Percentiles rank a stretch among this genome's conserved stretches.
phyloP scores from a whole-genome alignment of 2,888 invertebrate species.

The Amorpha juglandis region DNA sequence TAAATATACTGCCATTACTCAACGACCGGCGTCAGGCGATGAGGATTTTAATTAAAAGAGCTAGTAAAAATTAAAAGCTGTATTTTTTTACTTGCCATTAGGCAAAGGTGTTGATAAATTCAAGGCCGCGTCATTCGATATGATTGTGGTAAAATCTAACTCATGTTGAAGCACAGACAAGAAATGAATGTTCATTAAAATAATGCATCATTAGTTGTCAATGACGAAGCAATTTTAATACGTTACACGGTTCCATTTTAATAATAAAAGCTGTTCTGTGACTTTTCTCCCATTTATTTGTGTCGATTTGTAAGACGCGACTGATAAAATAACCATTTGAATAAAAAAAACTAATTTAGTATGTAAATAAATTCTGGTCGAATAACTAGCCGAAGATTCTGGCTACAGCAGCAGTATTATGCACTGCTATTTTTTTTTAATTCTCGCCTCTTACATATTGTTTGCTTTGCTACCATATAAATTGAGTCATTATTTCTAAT shows the following conservation, averaged over 20 bases:
- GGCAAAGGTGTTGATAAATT: background rate
- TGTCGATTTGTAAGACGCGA: background rate
- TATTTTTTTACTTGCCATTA: no score
- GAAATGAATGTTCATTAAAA: background rate
- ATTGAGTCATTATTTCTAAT: background rate
- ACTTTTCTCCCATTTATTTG: background rate
- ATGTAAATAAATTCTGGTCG: background rate
- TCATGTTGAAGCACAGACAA: background rate
- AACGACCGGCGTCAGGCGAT: no score
- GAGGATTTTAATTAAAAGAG: no score
- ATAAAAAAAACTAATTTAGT: background rate
- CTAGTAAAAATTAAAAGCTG: no score
- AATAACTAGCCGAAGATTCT: background rate
- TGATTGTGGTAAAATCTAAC: background rate
- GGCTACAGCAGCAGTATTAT: background rate
- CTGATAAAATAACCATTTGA: background rate
- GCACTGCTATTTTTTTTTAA: background rate
- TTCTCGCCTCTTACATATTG: background rate
- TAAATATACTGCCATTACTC: no score
- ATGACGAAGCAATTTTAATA: conserved; percentile 15
- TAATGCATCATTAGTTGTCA: conserved; percentile 19
- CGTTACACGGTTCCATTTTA: conserved; percentile 7
- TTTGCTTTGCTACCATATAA: background rate
- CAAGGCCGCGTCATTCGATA: background rate
- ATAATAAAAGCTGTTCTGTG: background rate